Base-by-base conservation (phyloP, 2,797 vertebrate genomes). In the Clarias fuscus region DNA sequence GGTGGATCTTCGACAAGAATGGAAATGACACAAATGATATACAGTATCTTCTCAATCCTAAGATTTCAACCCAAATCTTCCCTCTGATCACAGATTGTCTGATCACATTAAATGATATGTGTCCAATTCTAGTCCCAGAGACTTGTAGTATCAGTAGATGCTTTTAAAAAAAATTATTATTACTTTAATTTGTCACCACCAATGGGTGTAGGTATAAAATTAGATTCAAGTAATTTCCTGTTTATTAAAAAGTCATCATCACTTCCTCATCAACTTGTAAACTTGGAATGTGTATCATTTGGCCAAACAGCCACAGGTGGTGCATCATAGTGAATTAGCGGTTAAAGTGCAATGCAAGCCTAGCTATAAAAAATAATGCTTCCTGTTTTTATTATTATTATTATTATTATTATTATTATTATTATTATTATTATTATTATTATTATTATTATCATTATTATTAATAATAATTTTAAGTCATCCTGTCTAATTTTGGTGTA, bases 251-350 rank as follows among this genome's bases (percentile, higher is more conserved):
- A 58, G 56, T 78, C 56, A 20, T 78, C 75, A 78, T 78, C 56
- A 78, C 75, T 13, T 78, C 56, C 75, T 59, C 18, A 33, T 78
- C 27, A 14, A 37, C 27, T 33, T 20, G 1, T 56, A 76, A 30
- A 76, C 48, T 8, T 30, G 73, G 48, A 76, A 76, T 76, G 73
- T 76, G 7, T 17, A 58, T 59, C 61, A 82, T 30, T 83, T 48
- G n/a, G 78, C 59, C 78, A 81, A 86, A 67, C 22, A 59, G n/a
- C 30, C 65, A 62, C 71, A 83, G 80, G 59, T 86, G 85, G 68
- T 40, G 59, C 43, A 20, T 80, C 85, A 56, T 75, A 73, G 82
- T 65, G 62, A 62, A n/a, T 62, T 40, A 79, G 58, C 3, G 13
- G 61, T 79, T 61, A 5, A 67, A 53, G 53, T 65, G 77, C 1